Conservation (phyloP, 2,888 invertebrate genomes). For the Sthenelais limicola region DNA sequence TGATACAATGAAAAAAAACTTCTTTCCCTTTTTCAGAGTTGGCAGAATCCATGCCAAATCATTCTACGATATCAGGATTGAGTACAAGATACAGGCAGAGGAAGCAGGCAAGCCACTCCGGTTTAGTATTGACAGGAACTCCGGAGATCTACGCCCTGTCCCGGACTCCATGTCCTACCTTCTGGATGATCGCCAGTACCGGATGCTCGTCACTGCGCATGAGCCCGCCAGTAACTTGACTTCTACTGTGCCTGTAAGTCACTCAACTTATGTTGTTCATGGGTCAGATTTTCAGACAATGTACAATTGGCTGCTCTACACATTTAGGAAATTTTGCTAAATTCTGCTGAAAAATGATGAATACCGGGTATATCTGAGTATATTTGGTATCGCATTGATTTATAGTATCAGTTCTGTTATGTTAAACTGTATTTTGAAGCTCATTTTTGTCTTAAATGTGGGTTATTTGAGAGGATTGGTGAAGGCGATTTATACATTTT, state of each 20-base stretch:
- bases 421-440: too few species aligned
- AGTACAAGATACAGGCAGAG: slow-evolving; percentile 32
- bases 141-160: slow-evolving; percentile 34
- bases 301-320: background rate
- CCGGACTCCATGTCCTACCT: slow-evolving; percentile 28
- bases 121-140: slow-evolving; percentile 44
- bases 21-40: too few species aligned
- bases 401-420: too few species aligned
- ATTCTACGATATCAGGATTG: slow-evolving; percentile 50
- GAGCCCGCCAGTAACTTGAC: slow-evolving; percentile 24
- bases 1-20: too few species aligned
- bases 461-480: too few species aligned
- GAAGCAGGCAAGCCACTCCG: background rate
- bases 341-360: too few species aligned
- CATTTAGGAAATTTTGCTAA: too few species aligned
- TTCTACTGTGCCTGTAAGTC: slow-evolving; percentile 10
- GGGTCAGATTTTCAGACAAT: background rate
- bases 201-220: slow-evolving; percentile 41
- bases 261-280: too few species aligned
- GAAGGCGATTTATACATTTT: too few species aligned
- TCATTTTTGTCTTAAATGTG: too few species aligned
- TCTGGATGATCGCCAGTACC: slow-evolving; percentile 43
- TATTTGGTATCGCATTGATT: too few species aligned
- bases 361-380: too few species aligned
- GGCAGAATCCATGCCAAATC: slow-evolving; percentile 47